A percentile compares a stretch with the other conserved stretches of the same genome.
These are phyloP conservation scores for Patella depressa DNA, from an alignment of 2,888 invertebrate genomes.

Conservation along the genomic window DNA sequence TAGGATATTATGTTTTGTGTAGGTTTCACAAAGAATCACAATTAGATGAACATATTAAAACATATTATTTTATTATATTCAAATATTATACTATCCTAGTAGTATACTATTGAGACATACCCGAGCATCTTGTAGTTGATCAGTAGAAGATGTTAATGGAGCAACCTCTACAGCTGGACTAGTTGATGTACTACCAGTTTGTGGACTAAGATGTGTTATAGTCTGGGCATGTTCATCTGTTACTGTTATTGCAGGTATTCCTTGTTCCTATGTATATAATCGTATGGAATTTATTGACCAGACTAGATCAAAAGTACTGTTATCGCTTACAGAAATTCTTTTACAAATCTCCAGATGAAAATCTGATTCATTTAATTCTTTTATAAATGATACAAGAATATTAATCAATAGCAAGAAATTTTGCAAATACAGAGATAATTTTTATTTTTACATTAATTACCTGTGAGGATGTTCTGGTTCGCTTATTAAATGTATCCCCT, in stretches of 20 bases:
- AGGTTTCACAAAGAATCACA: too few species aligned
- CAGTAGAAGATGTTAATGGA: too few species aligned
- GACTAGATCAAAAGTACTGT: neutral
- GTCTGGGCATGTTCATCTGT: conserved; percentile 55
- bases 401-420: too few species aligned
- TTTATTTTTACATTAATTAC: conserved; percentile 9
- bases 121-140: too few species aligned
- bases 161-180: too few species aligned
- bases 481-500: conserved; percentile 33
- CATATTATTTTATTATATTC: too few species aligned
- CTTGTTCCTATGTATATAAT: neutral
- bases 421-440: too few species aligned
- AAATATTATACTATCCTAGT: too few species aligned
- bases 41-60: too few species aligned
- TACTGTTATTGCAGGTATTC: conserved; percentile 52
- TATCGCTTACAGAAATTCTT: neutral
- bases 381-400: too few species aligned
- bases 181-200: neutral
- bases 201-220: conserved; percentile 38
- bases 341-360: neutral
- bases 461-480: conserved; percentile 35
- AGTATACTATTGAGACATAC: too few species aligned
- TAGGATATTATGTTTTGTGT: too few species aligned
- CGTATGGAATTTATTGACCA: neutral
- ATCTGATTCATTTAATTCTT: neutral